Conservation (phyloP, 2,797 vertebrate genomes). For the Micromesistius poutassou region DNA sequence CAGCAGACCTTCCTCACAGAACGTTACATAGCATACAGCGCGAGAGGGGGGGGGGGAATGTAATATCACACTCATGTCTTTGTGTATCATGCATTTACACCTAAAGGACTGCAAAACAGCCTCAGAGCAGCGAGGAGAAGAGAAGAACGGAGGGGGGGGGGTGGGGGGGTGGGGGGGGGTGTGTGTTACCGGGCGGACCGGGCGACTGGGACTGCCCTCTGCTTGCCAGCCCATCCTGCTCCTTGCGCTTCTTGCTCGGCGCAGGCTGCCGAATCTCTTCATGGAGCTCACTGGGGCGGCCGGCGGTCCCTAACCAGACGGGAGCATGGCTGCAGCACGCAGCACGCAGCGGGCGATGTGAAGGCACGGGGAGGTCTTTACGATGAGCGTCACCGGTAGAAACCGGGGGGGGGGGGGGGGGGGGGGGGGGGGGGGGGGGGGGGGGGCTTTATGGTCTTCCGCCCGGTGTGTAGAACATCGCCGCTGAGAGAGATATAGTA, state of each 20-base stretch:
- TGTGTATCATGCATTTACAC: background rate
- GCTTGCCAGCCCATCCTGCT: constrained; percentile 75
- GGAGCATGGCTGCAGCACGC: constrained; percentile 67
- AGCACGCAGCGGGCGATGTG: constrained; percentile 32
- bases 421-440: background rate
- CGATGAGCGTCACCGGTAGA: background rate
- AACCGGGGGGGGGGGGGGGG: background rate
- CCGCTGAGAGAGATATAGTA: background rate
- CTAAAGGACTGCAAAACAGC: background rate
- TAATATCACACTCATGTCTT: background rate
- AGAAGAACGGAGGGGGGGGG: background rate
- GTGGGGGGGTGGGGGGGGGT: background rate
- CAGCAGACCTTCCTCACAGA: background rate
- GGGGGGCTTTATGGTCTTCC: background rate
- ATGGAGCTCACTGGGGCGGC: constrained; percentile 72
- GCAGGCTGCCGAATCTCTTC: constrained; percentile 94
- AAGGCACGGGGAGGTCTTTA: constrained; percentile 6
- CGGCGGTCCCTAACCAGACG: constrained; percentile 46
- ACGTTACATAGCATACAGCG: background rate
- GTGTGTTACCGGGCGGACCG: constrained; percentile 78
- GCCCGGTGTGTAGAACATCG: background rate
- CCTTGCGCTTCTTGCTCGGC: constrained; percentile 89
- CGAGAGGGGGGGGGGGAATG: background rate
- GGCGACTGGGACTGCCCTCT: constrained; percentile 82
- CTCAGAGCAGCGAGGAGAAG: too few relatives aligned